A percentile compares a stretch with the other conserved stretches of the same genome.
Evolutionary conservation across 1,140 invertebrate species (phyloP).

Genomic region (Drosophila lini): DNA sequence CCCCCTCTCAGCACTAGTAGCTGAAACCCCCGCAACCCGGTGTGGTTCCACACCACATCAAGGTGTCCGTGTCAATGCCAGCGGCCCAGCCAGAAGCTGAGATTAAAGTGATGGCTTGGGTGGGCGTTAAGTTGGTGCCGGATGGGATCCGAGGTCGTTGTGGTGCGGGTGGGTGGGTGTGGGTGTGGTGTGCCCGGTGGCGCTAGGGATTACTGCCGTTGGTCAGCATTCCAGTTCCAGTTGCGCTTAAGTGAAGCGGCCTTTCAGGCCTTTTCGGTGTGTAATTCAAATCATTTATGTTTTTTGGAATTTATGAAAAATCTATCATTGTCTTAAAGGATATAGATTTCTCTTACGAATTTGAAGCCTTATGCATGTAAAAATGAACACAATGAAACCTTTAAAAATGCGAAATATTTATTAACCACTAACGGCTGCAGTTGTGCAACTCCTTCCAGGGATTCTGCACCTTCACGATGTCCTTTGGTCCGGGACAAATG

Average conservation of each 20-base stretch:
- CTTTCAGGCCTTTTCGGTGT: background rate
- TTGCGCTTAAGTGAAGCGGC: background rate
- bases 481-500: constrained; percentile 39
- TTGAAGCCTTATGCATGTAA: no score
- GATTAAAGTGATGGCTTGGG: constrained; percentile 28
- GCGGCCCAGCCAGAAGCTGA: constrained; percentile 30
- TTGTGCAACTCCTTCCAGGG: background rate
- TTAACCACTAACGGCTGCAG: constrained; percentile 20
- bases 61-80: constrained; percentile 50
- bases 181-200: background rate
- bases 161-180: background rate
- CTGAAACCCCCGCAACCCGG: background rate
- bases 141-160: constrained; percentile 3
- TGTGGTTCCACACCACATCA: constrained; percentile 8
- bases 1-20: background rate
- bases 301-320: background rate
- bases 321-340: no score
- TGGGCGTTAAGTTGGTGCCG: background rate
- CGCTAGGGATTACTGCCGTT: background rate
- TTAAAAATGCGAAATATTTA: constrained; percentile 9
- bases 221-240: background rate
- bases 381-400: constrained; percentile 3
- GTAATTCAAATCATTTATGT: background rate
- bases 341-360: no score
- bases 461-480: background rate